phyloP scores from a whole-genome alignment of 2,113 vertebrate species.

The Origma solitaria region DNA sequence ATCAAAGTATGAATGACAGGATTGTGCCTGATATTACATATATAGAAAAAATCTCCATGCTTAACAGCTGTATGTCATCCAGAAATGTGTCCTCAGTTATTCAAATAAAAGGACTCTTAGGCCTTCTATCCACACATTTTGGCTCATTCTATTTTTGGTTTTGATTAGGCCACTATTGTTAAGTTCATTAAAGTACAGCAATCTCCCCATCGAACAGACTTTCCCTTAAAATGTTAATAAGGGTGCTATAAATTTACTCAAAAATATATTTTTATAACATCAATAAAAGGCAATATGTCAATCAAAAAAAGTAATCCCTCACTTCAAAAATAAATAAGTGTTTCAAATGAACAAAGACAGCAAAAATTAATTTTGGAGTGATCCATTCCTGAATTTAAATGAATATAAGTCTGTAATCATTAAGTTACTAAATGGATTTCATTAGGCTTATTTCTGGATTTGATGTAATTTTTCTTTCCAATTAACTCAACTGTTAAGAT shows the following conservation, averaged over 20 bases:
- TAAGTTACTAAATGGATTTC: neutral
- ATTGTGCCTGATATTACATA: neutral
- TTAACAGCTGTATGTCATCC: neutral
- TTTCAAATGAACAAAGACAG: conserved; percentile 37
- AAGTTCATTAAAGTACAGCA: neutral
- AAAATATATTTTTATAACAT: conserved; percentile 32
- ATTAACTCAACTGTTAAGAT: conserved; percentile 62
- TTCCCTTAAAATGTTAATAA: conserved; percentile 22
- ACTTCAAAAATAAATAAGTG: conserved; percentile 50
- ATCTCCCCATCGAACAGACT: neutral
- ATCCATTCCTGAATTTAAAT: conserved; percentile 54
- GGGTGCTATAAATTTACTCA: neutral
- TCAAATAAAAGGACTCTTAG: neutral
- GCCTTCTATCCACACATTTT: neutral
- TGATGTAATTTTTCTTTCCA: conserved; percentile 59
- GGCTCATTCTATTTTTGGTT: neutral
- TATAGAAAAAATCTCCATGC: rapidly evolving
- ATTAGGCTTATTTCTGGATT: conserved; percentile 49
- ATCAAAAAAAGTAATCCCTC: conserved; percentile 43
- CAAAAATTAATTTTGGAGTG: conserved; percentile 49
- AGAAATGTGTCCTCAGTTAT: neutral
- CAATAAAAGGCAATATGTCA: conserved; percentile 39
- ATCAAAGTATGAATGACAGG: neutral
- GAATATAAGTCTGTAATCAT: conserved; percentile 37
- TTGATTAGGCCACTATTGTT: neutral